These are phyloP conservation scores for Penaeus chinensis DNA, from an alignment of 1,140 invertebrate genomes.

Conservation along the genomic window DNA sequence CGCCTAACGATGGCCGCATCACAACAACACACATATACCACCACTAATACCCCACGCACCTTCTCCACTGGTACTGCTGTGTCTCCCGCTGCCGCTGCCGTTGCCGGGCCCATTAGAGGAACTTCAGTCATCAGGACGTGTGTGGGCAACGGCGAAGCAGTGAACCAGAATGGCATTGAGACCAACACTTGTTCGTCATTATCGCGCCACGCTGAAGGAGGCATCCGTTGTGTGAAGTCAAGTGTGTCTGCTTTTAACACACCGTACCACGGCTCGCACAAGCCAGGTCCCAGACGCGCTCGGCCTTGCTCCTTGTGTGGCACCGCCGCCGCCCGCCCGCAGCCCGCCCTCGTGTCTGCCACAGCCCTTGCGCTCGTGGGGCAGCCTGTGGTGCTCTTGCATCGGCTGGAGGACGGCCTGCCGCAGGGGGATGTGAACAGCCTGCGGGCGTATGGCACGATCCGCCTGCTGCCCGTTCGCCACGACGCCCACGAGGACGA, in stretches of 20 bases:
- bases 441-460: slow-evolving; percentile 48
- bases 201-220: neutral
- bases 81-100: neutral
- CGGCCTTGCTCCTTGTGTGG: slow-evolving; percentile 51
- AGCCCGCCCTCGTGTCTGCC: neutral
- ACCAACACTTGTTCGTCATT: neutral
- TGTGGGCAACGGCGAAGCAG: neutral
- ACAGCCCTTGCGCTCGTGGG: slow-evolving; percentile 15
- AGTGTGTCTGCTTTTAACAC: neutral
- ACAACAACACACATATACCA: slow-evolving; percentile 50
- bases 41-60: neutral
- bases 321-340: slow-evolving; percentile 27
- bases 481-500: neutral
- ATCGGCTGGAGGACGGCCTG: slow-evolving; percentile 47
- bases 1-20: slow-evolving; percentile 45
- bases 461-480: slow-evolving; percentile 50
- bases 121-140: slow-evolving; percentile 11
- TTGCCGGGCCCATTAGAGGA: neutral
- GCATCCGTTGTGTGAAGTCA: neutral
- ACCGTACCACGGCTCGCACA: neutral
- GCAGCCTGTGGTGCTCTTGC: slow-evolving; percentile 46
- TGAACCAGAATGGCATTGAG: too few relatives aligned
- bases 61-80: neutral
- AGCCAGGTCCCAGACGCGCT: slow-evolving; percentile 7
- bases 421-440: slow-evolving; percentile 47